Conservation (phyloP, 1,140 invertebrate species). For the Drosophila pachea region DNA sequence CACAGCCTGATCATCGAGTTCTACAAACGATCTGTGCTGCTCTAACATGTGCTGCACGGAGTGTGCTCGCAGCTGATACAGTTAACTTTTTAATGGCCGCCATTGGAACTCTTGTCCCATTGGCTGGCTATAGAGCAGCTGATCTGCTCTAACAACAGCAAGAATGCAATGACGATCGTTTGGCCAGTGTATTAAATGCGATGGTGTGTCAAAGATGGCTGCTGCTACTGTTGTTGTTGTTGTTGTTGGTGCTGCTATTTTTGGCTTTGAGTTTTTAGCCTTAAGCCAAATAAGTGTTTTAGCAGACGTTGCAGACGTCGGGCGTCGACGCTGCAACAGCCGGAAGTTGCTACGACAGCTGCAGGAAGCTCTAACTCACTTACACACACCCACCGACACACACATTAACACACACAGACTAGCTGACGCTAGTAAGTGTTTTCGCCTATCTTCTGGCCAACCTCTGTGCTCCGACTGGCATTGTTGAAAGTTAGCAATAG, state of each 20-base stretch:
- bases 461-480: constrained; percentile 15
- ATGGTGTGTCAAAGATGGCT: constrained; percentile 29
- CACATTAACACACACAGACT: constrained; percentile 37
- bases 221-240: constrained; percentile 14
- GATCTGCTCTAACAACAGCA: not conserved
- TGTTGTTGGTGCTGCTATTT: constrained; percentile 54
- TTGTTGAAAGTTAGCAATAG: constrained; percentile 77
- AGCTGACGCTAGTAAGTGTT: constrained; percentile 6
- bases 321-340: constrained; percentile 49
- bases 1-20: no score
- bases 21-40: not conserved
- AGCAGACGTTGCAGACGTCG: constrained; percentile 38
- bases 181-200: constrained; percentile 26
- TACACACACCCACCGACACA: constrained; percentile 60
- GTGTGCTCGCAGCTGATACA: not conserved
- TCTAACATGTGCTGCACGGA: not conserved
- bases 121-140: not conserved
- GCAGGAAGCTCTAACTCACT: constrained; percentile 76
- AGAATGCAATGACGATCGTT: not conserved
- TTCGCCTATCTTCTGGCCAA: constrained; percentile 20
- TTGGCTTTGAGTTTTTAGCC: constrained; percentile 72
- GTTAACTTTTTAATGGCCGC: not conserved
- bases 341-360: constrained; percentile 75
- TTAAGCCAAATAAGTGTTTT: constrained; percentile 76
- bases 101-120: not conserved